Percentiles rank a stretch among this genome's conserved stretches.
phyloP scores from a whole-genome alignment of 2,113 vertebrate genomes.

The Neoarius graeffei region DNA sequence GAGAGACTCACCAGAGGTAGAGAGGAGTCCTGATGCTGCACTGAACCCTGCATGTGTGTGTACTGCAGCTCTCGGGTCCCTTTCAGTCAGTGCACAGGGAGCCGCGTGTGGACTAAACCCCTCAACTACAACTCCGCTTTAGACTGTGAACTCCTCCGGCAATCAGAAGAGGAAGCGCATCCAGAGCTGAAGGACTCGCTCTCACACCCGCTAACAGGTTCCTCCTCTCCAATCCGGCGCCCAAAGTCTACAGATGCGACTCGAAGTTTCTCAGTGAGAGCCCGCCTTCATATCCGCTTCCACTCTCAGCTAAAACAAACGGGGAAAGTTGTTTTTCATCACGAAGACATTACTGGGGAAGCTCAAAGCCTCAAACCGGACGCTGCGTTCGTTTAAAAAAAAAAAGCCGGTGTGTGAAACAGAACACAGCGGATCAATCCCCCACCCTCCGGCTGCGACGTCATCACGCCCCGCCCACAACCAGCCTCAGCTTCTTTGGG shows the following conservation, averaged over 20 bases:
- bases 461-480: conserved; percentile 28
- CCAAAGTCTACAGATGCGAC: background rate
- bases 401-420: conserved; percentile 50
- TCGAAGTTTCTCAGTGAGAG: background rate
- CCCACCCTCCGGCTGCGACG: conserved; percentile 31
- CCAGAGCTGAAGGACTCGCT: background rate
- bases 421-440: conserved; percentile 2
- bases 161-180: too few relatives aligned
- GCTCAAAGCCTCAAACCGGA: background rate
- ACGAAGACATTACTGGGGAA: background rate
- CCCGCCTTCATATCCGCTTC: too few relatives aligned
- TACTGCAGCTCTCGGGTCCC: background rate
- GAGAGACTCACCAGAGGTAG: background rate
- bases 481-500: background rate
- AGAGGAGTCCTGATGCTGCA: background rate
- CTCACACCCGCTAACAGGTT: conserved; percentile 6
- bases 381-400: background rate
- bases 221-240: background rate
- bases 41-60: background rate
- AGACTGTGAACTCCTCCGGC: background rate
- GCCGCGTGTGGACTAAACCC: background rate
- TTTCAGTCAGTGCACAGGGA: background rate
- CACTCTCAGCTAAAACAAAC: background rate
- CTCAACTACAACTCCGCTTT: background rate
- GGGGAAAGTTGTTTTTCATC: background rate